Conservation (phyloP, 2,797 vertebrate genomes). For the Falco peregrinus region DNA sequence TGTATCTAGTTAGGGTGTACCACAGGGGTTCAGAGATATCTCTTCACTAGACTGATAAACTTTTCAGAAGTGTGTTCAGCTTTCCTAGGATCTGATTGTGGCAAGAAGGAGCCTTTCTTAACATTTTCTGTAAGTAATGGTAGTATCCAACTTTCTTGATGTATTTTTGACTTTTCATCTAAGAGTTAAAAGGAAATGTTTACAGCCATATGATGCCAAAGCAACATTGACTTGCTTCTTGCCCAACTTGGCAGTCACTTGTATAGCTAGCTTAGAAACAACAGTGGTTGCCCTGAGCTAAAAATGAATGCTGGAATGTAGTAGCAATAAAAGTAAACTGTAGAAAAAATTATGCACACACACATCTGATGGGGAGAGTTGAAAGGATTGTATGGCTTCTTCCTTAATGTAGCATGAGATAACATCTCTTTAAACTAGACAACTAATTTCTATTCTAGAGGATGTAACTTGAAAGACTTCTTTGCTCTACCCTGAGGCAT, state of each 20-base stretch:
- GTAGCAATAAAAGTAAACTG: constrained; percentile 61
- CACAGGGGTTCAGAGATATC: neutral
- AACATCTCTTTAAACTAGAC: constrained; percentile 48
- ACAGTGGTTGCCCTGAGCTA: constrained; percentile 62
- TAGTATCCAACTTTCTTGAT: neutral
- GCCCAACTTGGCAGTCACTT: constrained; percentile 47
- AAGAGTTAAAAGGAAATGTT: constrained; percentile 56
- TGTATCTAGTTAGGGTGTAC: neutral
- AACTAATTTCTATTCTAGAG: constrained; percentile 60
- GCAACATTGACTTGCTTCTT: constrained; percentile 49
- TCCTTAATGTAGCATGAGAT: neutral
- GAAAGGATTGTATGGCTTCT: constrained; percentile 10
- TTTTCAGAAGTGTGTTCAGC: neutral
- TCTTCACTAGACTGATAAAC: neutral
- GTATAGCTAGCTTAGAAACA: constrained; percentile 41
- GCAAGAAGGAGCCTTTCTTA: neutral
- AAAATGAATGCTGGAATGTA: constrained; percentile 46
- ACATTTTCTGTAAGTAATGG: neutral
- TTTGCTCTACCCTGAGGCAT: constrained; percentile 50
- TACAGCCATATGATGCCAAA: constrained; percentile 46
- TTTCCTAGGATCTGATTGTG: neutral
- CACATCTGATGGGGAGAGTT: constrained; percentile 28
- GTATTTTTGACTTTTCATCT: neutral
- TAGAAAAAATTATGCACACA: constrained; percentile 53
- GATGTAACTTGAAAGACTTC: constrained; percentile 42